These are phyloP conservation scores for Mnemiopsis leidyi DNA, from an alignment of 37 sponge, comb jelly and placozoan species.

Conservation along the genomic window DNA sequence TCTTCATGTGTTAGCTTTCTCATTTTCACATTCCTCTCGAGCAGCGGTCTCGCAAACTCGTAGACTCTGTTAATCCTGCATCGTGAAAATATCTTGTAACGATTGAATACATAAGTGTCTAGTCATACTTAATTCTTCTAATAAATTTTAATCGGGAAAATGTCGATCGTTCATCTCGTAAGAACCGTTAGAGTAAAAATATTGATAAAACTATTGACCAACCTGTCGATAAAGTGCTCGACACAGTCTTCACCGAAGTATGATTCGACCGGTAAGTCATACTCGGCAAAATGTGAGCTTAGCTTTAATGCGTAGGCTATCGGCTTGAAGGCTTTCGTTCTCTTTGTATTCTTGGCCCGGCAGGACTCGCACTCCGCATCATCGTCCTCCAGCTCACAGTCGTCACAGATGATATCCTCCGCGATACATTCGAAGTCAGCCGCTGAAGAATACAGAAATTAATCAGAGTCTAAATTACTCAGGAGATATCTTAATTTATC, in stretches of 20 bases:
- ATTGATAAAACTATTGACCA: too few relatives aligned
- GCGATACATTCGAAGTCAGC: conserved; percentile 1
- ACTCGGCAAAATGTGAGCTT: not conserved
- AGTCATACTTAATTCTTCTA: too few relatives aligned
- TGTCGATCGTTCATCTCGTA: too few relatives aligned
- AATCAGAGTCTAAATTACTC: not conserved
- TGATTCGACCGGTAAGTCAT: not conserved
- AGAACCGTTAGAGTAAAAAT: too few relatives aligned
- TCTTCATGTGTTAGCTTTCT: not conserved
- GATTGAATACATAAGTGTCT: too few relatives aligned
- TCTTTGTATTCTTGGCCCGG: not conserved
- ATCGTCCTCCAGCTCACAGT: not conserved
- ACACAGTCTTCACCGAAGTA: not conserved
- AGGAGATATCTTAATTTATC: not conserved
- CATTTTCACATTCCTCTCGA: not conserved
- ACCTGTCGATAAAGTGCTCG: not conserved
- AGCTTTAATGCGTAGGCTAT: not conserved
- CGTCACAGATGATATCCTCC: not conserved
- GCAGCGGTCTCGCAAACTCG: too few relatives aligned
- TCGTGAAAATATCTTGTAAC: too few relatives aligned
- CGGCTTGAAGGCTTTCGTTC: not conserved
- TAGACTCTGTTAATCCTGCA: too few relatives aligned
- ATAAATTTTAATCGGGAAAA: too few relatives aligned
- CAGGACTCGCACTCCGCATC: not conserved
- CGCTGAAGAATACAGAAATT: not conserved